Base-by-base conservation (phyloP, 1,140 invertebrate genomes). In the Agrypnia vestita region DNA sequence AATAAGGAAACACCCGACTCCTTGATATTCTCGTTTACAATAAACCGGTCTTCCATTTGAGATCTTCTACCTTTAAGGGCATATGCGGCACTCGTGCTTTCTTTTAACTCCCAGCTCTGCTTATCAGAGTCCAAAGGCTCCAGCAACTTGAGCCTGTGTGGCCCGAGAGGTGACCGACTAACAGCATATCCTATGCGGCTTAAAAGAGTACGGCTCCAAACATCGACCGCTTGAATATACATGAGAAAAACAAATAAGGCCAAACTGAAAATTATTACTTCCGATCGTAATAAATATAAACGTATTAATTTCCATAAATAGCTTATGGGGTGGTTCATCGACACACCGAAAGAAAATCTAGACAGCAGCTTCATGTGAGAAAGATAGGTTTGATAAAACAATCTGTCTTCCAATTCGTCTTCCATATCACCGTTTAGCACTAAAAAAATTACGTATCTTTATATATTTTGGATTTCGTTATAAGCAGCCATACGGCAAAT, bases 11-110 rank as follows among this genome's bases (percentile, higher is more conserved):
- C 93, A 25, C 93, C 93, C 19, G 93, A 94, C 76, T 92, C 90
- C 84, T 94, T 92, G 44, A 95, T 93, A 84, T 96, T 94, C 85
- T 94, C 92, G 79, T 95, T 92, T 46, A 96, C 92, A 55, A 95
- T 94, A 87, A 96, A 97, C 83, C 96, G 92, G 88, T 98, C 97
- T 91, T 98, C 97, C 97, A 98, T 98, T 72, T 94, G 93, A 69
- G 94, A 92, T 85, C 97, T 90, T 61, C 96, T 91, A 13, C 97
- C 97, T 87, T 97, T 95, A 49, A 98, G 92, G 13, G 97, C 97
- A 89, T 95, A 98, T 59, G 94, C 96, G 19, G 95, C 95, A 84
- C 95, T 93, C 78, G 94, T 90, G 9, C 91, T 91, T 78, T 94
- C 91, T 84, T 93, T 92, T 55, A 94, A 88, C 85, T 97, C 93